These are phyloP conservation scores for Tipula confusa DNA, from an alignment of 2,888 invertebrate species.

Conservation along the genomic window DNA sequence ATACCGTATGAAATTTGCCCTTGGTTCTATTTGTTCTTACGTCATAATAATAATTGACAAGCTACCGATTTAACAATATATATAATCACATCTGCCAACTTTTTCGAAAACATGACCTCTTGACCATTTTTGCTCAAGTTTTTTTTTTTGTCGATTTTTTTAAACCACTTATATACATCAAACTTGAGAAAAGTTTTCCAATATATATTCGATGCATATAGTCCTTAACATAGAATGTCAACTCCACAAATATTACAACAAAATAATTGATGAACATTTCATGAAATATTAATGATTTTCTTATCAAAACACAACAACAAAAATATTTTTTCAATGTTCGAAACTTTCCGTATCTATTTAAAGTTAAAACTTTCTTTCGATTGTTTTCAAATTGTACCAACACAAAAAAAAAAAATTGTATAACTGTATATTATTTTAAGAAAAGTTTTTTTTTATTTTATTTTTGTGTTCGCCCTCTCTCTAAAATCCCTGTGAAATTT, in stretches of 20 bases:
- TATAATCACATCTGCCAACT: no score
- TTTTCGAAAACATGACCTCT: no score
- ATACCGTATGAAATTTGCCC: no score
- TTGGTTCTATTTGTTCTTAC: no score
- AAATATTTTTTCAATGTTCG: neutral
- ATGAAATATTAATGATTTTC: slow-evolving; percentile 25
- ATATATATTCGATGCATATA: neutral
- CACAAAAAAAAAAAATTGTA: neutral
- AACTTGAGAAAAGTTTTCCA: neutral
- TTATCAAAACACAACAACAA: neutral
- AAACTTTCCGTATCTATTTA: neutral
- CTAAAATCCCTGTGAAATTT: slow-evolving; percentile 1
- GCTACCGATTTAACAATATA: no score
- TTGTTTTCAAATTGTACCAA: neutral
- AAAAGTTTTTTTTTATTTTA: neutral
- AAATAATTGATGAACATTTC: slow-evolving; percentile 9
- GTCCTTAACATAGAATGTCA: neutral
- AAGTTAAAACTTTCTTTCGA: neutral
- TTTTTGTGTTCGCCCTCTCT: no score
- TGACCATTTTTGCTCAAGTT: no score
- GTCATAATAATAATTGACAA: no score
- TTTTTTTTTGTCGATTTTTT: no score
- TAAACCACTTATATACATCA: no score
- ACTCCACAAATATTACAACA: neutral
- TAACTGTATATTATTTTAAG: neutral